Evolutionary conservation across 92 coral and sea anemone species (phyloP).

Genomic region (Bergia sp.): DNA sequence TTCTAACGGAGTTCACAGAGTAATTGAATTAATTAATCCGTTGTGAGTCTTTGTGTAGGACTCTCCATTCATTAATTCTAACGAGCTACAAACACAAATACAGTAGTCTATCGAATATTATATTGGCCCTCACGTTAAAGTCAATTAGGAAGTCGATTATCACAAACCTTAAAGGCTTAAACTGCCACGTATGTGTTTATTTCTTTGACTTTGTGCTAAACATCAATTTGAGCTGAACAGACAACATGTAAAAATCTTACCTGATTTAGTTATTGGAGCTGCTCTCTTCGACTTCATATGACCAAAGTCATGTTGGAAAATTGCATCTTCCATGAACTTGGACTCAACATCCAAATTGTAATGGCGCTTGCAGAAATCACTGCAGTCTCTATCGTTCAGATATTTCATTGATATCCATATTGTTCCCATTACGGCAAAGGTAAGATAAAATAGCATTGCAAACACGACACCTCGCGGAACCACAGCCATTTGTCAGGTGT

Average conservation of each 20-base stretch:
- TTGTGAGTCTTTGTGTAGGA: too few relatives aligned
- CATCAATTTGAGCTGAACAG: not conserved
- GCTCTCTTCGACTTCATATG: slow-evolving; percentile 45
- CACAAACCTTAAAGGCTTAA: too few relatives aligned
- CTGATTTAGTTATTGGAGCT: slow-evolving; percentile 8
- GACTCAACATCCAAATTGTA: slow-evolving; percentile 18
- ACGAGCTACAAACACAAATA: too few relatives aligned
- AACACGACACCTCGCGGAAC: slow-evolving; percentile 62
- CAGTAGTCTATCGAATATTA: too few relatives aligned
- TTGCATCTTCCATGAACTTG: slow-evolving; percentile 34
- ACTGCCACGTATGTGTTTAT: not conserved
- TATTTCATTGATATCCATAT: slow-evolving; percentile 80
- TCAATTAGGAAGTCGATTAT: too few relatives aligned
- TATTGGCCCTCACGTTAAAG: too few relatives aligned
- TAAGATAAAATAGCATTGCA: slow-evolving; percentile 72
- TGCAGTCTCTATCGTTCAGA: slow-evolving; percentile 70
- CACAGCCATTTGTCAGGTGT: slow-evolving; percentile 25
- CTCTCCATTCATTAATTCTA: too few relatives aligned
- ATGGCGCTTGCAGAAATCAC: slow-evolving; percentile 52
- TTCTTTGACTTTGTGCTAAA: not conserved
- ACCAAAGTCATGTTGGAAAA: slow-evolving; percentile 59
- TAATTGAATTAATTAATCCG: too few relatives aligned
- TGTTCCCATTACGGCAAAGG: slow-evolving; percentile 74
- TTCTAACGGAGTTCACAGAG: too few relatives aligned
- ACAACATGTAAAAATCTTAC: not conserved